Evolutionary conservation across 2,113 vertebrate species (phyloP).

Genomic region (Ammodytes marinus): DNA sequence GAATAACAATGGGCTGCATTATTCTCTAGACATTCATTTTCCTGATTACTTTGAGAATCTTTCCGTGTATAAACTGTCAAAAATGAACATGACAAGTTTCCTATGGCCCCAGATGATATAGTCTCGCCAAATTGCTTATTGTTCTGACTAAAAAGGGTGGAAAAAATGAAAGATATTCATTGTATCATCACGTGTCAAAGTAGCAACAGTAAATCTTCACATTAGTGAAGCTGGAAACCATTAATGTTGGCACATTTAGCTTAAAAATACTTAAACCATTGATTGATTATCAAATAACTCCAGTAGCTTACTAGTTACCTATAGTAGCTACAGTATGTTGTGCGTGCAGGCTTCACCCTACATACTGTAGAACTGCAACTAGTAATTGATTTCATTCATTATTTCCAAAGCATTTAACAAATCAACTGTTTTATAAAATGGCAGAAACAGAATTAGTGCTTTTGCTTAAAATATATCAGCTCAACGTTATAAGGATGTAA

Average conservation of each 20-base stretch:
- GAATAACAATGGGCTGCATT: not conserved
- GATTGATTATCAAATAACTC: not conserved
- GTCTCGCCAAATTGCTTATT: not conserved
- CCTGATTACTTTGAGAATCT: not conserved
- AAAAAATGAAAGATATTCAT: not conserved
- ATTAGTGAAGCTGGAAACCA: not conserved
- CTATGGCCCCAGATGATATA: not conserved
- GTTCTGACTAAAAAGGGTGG: too few species aligned
- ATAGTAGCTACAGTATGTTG: not conserved
- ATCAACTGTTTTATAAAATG: not conserved
- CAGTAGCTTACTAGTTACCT: too few species aligned
- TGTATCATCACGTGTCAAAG: not conserved
- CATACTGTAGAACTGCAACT: not conserved
- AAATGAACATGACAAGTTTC: not conserved
- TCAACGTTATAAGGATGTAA: too few species aligned
- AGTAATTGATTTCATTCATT: not conserved
- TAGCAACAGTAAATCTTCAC: not conserved
- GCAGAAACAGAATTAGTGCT: not conserved
- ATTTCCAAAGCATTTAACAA: not conserved
- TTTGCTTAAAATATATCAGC: not conserved
- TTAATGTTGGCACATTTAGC: not conserved
- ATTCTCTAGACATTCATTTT: not conserved
- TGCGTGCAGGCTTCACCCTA: not conserved
- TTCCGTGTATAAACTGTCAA: not conserved
- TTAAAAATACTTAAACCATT: not conserved